Evolutionary conservation across 2,888 invertebrate species (phyloP), one percentile per base, ranked within the genome.

Genomic region (Dryomyza anilis): DNA sequence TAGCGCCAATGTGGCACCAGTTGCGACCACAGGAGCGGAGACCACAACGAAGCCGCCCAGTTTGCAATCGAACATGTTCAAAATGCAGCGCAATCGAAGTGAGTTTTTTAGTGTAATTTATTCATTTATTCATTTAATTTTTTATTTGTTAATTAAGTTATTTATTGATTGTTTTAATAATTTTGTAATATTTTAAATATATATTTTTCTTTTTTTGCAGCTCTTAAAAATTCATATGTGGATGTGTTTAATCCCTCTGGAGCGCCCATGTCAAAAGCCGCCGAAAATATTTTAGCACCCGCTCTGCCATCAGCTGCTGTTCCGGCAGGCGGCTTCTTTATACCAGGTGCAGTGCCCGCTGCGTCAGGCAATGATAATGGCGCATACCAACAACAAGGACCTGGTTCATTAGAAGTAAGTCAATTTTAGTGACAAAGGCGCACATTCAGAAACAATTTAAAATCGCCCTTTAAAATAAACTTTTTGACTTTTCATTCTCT

Each of bases 211-310:
- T 21, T 43, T 56, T 64, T 83, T 81, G 7, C 82, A 94, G 93
- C 91, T 77, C 86, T 92, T 76, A 90, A 92, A 83, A 91, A 91
- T 77, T 91, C 92, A 67, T 96, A 96, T 84, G 93, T 96, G 73
- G 95, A 96, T 84, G 93, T 96, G 66, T 90, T 95, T 84, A 93
- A 93, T 85, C 91, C 91, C 46, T 84, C 86, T 70, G 89, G 89
- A 62, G 82, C 82, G 45, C 76, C 81, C 27, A 73, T 78, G 67
- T 73, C 80, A 12, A 79, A 81, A 64, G 71, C 77, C 33, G 71
- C 77, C 19, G 82, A 81, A 67, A 79, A 78, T 70, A 78, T 83
- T 29, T 67, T 83, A 72, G 83, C 83, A 21, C 83, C 83, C 3
- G 74, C 77, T n/a, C 69, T 83, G 71, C 82, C 83, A 46, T 76